These are phyloP conservation scores for Gryon sp. DNA, from an alignment of 1,140 invertebrate genomes.

Conservation along the genomic window DNA sequence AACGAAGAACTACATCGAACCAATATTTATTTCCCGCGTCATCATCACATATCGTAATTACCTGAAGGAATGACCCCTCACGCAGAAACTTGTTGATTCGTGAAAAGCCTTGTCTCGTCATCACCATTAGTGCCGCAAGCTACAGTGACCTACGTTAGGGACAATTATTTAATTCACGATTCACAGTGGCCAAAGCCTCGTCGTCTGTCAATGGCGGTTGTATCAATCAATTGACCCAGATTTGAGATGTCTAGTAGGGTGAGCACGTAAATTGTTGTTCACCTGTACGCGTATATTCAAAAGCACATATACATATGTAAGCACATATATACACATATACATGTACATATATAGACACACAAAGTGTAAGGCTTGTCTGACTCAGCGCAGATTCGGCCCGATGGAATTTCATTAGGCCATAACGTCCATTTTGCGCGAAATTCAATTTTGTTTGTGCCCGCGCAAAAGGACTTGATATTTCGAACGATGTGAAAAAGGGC, in stretches of 20 bases:
- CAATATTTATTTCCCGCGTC: slow-evolving; percentile 43
- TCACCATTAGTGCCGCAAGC: not conserved
- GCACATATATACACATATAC: not conserved
- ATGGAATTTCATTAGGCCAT: slow-evolving; percentile 55
- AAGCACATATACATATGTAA: not conserved
- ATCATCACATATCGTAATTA: slow-evolving; percentile 49
- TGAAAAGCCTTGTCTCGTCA: slow-evolving; percentile 18
- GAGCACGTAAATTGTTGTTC: slow-evolving; percentile 37
- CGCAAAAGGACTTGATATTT: slow-evolving; percentile 38
- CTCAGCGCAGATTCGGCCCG: slow-evolving; percentile 23
- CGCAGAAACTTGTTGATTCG: slow-evolving; percentile 55
- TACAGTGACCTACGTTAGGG: slow-evolving; percentile 14
- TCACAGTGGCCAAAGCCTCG: not conserved
- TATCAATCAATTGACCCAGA: slow-evolving; percentile 58
- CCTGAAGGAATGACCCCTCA: slow-evolving; percentile 36
- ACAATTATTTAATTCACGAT: slow-evolving; percentile 45
- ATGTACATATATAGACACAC: not conserved
- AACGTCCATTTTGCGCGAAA: slow-evolving; percentile 51
- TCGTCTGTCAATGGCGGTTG: slow-evolving; percentile 35
- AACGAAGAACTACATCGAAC: not conserved
- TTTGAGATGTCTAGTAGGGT: slow-evolving; percentile 16
- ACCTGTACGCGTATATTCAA: not conserved
- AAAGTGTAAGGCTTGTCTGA: not conserved
- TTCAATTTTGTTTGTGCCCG: slow-evolving; percentile 49
- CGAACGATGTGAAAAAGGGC: slow-evolving; percentile 22